Evolutionary conservation across 2,797 vertebrate species (phyloP).

Genomic region (Aquila chrysaetos): DNA sequence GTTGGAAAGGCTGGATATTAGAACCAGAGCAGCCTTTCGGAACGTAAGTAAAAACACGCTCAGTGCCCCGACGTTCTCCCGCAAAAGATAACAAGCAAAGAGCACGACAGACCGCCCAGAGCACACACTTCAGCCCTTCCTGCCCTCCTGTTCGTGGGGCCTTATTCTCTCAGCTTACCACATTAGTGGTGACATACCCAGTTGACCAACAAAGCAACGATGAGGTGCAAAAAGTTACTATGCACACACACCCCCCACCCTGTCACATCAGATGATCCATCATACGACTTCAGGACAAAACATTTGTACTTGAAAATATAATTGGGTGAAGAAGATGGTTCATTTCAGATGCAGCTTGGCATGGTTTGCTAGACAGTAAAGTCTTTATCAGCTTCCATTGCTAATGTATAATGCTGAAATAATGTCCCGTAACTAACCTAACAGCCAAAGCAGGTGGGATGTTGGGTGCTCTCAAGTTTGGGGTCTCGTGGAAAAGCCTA

Average conservation of each 20-base stretch:
- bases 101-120: not conserved
- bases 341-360: not conserved
- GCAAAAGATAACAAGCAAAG: not conserved
- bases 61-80: not conserved
- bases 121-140: not conserved
- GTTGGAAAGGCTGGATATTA: not conserved
- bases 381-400: not conserved
- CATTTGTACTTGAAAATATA: not conserved
- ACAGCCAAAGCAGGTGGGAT: not conserved
- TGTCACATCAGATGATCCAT: fast-evolving
- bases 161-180: fast-evolving
- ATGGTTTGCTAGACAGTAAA: not conserved
- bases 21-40: not conserved
- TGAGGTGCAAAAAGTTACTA: not conserved
- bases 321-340: not conserved
- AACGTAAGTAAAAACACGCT: not conserved
- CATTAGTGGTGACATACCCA: fast-evolving
- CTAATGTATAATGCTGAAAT: not conserved
- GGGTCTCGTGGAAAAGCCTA: not conserved
- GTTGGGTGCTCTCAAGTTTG: not conserved
- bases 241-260: not conserved
- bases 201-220: not conserved
- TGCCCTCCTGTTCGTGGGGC: not conserved
- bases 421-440: fast-evolving
- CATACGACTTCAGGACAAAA: not conserved